These are phyloP conservation scores for Tetragnatha montana DNA, from an alignment of 2,888 invertebrate genomes.

Conservation along the genomic window DNA sequence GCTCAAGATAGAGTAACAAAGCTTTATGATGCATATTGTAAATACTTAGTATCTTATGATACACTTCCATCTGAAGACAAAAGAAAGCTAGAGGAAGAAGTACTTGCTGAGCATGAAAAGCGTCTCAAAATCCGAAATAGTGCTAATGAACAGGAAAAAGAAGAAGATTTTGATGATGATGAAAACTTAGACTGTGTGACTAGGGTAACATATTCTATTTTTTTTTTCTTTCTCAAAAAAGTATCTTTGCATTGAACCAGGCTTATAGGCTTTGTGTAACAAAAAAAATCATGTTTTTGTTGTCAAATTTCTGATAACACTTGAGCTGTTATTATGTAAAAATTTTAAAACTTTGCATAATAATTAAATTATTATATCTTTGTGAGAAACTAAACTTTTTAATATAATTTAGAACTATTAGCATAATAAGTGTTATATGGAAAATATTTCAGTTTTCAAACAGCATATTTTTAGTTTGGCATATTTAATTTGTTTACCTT, in stretches of 20 bases:
- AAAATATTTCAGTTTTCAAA: too few species aligned
- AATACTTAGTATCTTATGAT: slow-evolving; percentile 92
- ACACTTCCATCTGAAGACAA: slow-evolving; percentile 87
- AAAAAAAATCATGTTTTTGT: background rate
- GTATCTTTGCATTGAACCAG: background rate
- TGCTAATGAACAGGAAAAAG: slow-evolving; percentile 78
- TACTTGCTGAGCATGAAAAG: slow-evolving; percentile 85
- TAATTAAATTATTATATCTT: too few species aligned
- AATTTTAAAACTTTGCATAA: too few species aligned
- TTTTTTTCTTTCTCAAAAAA: background rate
- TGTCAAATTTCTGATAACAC: background rate
- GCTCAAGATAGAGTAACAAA: slow-evolving; percentile 87
- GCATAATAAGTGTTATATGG: too few species aligned
- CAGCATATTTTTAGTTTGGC: too few species aligned
- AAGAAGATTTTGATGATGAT: slow-evolving; percentile 75
- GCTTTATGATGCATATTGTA: slow-evolving; percentile 91
- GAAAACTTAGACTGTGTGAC: slow-evolving; percentile 75
- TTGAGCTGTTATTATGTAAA: too few species aligned
- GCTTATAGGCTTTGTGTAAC: background rate
- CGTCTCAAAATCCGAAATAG: slow-evolving; percentile 78
- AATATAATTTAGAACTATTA: background rate
- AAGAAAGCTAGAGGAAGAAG: slow-evolving; percentile 83
- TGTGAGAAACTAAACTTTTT: background rate
- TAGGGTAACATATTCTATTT: slow-evolving; percentile 78
- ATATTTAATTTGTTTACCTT: too few species aligned